Conservation (phyloP, 2,113 vertebrate genomes). For the Seriola rivoliana region DNA sequence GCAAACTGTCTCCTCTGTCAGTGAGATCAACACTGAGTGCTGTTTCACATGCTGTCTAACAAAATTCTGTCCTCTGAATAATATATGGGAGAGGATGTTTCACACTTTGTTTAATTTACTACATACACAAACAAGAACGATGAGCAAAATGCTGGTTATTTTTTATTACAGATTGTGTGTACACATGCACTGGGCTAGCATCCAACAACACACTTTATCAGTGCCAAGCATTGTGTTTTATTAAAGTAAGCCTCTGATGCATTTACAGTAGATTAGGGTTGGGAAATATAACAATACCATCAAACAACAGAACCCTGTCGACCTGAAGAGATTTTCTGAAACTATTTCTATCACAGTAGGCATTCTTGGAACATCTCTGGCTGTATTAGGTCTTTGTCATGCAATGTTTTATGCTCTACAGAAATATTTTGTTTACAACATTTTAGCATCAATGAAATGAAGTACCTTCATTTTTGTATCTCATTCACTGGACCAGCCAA, state of each 20-base stretch:
- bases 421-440: background rate
- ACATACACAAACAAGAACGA: conserved; percentile 12
- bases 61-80: conserved; percentile 29
- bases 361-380: background rate
- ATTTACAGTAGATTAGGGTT: background rate
- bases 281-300: background rate
- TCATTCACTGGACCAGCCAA: background rate
- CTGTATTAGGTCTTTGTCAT: background rate
- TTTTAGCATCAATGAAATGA: background rate
- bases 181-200: background rate
- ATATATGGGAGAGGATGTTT: conserved; percentile 22
- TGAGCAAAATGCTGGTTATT: background rate
- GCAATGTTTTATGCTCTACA: background rate
- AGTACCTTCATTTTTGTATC: background rate
- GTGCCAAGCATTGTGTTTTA: background rate
- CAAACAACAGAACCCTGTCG: background rate
- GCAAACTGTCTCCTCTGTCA: conserved; percentile 11
- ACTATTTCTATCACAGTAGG: background rate
- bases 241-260: background rate
- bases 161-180: background rate
- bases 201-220: background rate
- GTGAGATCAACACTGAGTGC: background rate
- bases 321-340: background rate
- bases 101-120: conserved; percentile 33
- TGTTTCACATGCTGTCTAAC: conserved; percentile 19